These are phyloP conservation scores for Lepidochrysops patricia DNA, from an alignment of 2,888 invertebrate species.

Conservation along the genomic window DNA sequence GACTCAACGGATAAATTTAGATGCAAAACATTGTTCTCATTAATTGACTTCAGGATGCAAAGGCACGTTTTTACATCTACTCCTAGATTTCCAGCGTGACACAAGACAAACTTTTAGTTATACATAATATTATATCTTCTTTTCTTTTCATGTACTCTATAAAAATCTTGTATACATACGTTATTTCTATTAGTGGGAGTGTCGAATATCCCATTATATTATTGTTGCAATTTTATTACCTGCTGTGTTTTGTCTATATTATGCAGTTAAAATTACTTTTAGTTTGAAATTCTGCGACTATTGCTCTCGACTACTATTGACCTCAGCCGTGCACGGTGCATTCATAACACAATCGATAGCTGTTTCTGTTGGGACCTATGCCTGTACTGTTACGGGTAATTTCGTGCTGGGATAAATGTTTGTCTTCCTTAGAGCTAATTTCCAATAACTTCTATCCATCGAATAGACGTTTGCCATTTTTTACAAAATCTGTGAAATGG, in stretches of 20 bases:
- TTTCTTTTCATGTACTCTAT: no score
- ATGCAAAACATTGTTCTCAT: constrained; percentile 29
- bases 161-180: not conserved
- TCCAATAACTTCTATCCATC: no score
- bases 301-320: not conserved
- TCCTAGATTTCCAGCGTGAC: no score
- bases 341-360: not conserved
- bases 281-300: constrained; percentile 1
- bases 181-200: not conserved
- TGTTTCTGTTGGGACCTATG: not conserved
- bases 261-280: not conserved
- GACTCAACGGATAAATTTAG: constrained; percentile 47
- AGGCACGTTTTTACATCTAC: not conserved
- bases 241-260: not conserved
- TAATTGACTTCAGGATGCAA: not conserved
- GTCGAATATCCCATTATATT: not conserved
- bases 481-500: no score
- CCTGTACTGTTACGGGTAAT: not conserved
- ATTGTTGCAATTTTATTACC: not conserved
- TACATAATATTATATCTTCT: not conserved
- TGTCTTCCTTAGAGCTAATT: no score
- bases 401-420: no score
- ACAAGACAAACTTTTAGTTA: no score
- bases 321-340: not conserved
- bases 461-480: no score